phyloP scores from a whole-genome alignment of 2,888 invertebrate genomes.

The Mamestra brassicae region DNA sequence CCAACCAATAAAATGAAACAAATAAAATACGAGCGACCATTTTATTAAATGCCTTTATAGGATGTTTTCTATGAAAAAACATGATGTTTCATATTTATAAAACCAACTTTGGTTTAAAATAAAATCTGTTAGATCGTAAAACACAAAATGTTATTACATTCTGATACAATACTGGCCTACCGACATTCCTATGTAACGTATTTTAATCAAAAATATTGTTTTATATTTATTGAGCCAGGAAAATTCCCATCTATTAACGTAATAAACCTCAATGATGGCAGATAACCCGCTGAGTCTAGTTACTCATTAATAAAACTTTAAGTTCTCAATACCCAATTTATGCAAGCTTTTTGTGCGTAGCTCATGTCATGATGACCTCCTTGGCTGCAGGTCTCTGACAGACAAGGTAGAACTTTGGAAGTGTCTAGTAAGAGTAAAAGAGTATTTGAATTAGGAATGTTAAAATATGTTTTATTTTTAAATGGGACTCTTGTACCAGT shows the following conservation, averaged over 20 bases:
- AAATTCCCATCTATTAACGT: not conserved
- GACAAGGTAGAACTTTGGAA: no score
- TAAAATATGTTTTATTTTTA: no score
- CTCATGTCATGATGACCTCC: no score
- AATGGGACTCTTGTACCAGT: no score
- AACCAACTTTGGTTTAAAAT: not conserved
- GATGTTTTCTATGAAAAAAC: not conserved
- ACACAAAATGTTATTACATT: slow-evolving; percentile 19
- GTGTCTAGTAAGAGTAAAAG: no score
- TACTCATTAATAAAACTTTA: not conserved
- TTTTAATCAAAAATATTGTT: not conserved
- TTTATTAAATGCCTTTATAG: slow-evolving; percentile 3
- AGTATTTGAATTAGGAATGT: no score
- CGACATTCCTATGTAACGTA: not conserved
- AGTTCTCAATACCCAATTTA: not conserved
- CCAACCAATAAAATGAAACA: not conserved
- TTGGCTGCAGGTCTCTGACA: no score
- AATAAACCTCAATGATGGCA: not conserved
- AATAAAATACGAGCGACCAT: not conserved
- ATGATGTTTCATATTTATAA: not conserved
- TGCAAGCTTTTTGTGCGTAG: not conserved
- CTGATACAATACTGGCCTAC: not conserved
- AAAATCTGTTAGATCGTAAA: not conserved
- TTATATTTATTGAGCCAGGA: not conserved
- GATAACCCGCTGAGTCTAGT: not conserved